These are phyloP conservation scores for Orchestes rusci DNA, from an alignment of 2,888 invertebrate species.

Conservation along the genomic window DNA sequence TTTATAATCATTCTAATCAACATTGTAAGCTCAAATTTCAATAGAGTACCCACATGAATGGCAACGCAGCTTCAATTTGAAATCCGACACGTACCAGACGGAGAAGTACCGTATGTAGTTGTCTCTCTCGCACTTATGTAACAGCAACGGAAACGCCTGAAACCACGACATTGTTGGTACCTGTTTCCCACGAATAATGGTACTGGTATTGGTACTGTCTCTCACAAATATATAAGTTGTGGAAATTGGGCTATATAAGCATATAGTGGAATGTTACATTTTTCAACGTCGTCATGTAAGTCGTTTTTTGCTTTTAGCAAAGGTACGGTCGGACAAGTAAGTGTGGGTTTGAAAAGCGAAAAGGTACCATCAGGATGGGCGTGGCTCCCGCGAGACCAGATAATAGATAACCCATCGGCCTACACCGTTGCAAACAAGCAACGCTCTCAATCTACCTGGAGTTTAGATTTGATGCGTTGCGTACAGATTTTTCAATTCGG, in stretches of 20 bases:
- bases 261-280: too few species aligned
- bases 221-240: too few species aligned
- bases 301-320: too few species aligned
- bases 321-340: slow-evolving; percentile 10
- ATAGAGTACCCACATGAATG: slow-evolving; percentile 5
- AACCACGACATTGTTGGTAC: slow-evolving; percentile 25
- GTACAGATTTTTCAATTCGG: neutral
- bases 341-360: slow-evolving; percentile 16
- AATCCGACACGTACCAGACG: slow-evolving; percentile 23
- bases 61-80: slow-evolving; percentile 15
- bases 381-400: slow-evolving; percentile 33
- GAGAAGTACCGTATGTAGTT: slow-evolving; percentile 4
- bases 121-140: slow-evolving; percentile 16
- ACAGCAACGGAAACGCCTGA: slow-evolving; percentile 23
- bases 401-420: slow-evolving; percentile 35
- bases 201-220: too few species aligned
- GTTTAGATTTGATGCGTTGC: neutral
- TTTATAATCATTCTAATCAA: too few species aligned
- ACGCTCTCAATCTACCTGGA: neutral
- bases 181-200: slow-evolving; percentile 24
- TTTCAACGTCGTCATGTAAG: too few species aligned
- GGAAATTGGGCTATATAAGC: too few species aligned
- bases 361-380: slow-evolving; percentile 27
- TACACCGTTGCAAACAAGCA: slow-evolving; percentile 20
- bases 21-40: too few species aligned